Conservation (phyloP, 2,888 invertebrate genomes). For the Elaeidobius kamerunicus region DNA sequence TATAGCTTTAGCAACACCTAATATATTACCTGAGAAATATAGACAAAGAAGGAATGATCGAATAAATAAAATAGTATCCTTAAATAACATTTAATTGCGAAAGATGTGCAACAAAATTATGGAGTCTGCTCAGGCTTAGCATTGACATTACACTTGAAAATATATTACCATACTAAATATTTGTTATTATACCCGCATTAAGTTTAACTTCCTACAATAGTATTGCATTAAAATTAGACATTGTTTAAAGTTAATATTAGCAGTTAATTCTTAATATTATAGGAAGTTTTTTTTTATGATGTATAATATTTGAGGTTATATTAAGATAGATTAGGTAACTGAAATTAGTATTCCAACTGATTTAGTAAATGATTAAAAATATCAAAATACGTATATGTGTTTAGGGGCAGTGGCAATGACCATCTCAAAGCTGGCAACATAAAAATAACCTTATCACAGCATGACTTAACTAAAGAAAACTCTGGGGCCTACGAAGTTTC, state of each 20-base stretch:
- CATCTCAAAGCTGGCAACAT: conserved; percentile 63
- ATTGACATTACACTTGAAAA: conserved; percentile 18
- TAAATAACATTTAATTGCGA: not conserved
- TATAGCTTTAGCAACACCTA: too few species aligned
- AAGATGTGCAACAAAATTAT: not conserved
- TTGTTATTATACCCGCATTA: conserved; percentile 8
- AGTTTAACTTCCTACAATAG: not conserved
- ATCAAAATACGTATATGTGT: too few species aligned
- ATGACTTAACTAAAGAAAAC: conserved; percentile 62
- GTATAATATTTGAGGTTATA: too few species aligned
- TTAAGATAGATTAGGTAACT: too few species aligned
- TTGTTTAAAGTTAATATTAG: too few species aligned
- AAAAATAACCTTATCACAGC: conserved; percentile 66
- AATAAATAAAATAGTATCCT: too few species aligned
- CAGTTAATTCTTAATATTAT: too few species aligned
- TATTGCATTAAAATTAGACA: not conserved
- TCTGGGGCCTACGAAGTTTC: conserved; percentile 51
- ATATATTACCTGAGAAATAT: too few species aligned
- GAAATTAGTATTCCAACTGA: too few species aligned
- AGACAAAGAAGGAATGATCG: too few species aligned
- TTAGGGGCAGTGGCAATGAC: conserved; percentile 60
- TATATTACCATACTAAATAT: conserved; percentile 7
- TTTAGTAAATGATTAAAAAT: too few species aligned
- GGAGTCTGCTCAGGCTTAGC: not conserved
- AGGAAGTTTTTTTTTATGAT: too few species aligned